phyloP scores from a whole-genome alignment of 2,888 invertebrate species.

The Toxonevra muliebris region DNA sequence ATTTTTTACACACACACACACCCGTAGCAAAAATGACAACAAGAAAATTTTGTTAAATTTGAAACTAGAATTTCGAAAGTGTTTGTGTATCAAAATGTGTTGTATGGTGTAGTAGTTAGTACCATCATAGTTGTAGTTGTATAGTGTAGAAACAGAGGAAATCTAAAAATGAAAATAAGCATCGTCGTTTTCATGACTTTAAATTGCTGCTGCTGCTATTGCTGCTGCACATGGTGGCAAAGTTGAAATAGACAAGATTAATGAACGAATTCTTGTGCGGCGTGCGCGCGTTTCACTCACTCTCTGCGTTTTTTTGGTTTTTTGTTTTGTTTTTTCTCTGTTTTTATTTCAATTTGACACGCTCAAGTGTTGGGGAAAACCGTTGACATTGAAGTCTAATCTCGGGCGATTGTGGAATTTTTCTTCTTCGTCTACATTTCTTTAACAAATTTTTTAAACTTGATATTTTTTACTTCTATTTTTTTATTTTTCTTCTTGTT shows the following conservation, averaged over 20 bases:
- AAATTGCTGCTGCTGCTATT: neutral
- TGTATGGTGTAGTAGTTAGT: neutral
- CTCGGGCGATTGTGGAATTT: too few species aligned
- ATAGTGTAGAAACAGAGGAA: neutral
- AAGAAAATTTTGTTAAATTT: neutral
- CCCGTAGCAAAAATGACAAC: neutral
- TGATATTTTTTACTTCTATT: neutral
- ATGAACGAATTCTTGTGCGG: neutral
- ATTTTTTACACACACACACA: too few species aligned
- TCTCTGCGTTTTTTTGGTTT: neutral
- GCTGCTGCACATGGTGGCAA: neutral
- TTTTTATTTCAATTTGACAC: neutral
- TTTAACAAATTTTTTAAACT: neutral
- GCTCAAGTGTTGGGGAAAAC: neutral
- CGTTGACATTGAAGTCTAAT: neutral
- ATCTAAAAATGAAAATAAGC: neutral
- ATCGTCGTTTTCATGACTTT: neutral
- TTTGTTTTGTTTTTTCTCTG: neutral
- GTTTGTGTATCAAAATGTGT: neutral
- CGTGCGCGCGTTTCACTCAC: neutral
- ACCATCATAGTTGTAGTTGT: neutral
- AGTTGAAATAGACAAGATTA: slow-evolving; percentile 2
- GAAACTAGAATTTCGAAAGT: neutral
- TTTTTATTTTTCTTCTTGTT: neutral
- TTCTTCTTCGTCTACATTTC: too few species aligned